A percentile compares a stretch with the other conserved stretches of the same genome.
phyloP scores from a whole-genome alignment of 2,113 vertebrate genomes.

The Rhynchomys soricoides region DNA sequence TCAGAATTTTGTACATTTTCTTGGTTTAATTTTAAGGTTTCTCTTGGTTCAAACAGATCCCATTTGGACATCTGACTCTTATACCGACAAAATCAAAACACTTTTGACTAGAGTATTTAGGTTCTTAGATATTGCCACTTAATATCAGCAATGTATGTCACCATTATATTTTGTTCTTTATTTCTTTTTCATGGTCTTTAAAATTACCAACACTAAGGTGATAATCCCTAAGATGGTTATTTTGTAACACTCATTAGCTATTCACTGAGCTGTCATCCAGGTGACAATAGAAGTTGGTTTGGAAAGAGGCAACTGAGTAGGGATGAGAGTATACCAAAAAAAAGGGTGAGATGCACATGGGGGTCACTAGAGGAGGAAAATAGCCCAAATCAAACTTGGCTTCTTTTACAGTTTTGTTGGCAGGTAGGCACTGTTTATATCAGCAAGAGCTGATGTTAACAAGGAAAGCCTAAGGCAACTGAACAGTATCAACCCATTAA shows the following conservation, averaged over 20 bases:
- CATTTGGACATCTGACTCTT: neutral
- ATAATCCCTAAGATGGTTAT: neutral
- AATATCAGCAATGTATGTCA: neutral
- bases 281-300: neutral
- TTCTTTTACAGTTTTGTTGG: conserved; percentile 16
- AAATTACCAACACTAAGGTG: neutral
- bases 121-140: neutral
- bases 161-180: neutral
- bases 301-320: neutral
- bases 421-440: conserved; percentile 10
- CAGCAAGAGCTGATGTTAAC: conserved; percentile 38
- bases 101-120: neutral
- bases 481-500: conserved; percentile 41
- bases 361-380: neutral
- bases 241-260: conserved; percentile 24
- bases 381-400: conserved; percentile 17
- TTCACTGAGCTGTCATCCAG: neutral
- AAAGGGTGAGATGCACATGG: neutral
- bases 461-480: conserved; percentile 11
- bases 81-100: neutral
- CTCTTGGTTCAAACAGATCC: neutral
- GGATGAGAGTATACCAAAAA: neutral
- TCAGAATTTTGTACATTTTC: neutral
- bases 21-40: neutral
- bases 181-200: neutral